Conservation (phyloP, 2,113 vertebrate species). For the Ptychochromis oligacanthus region DNA sequence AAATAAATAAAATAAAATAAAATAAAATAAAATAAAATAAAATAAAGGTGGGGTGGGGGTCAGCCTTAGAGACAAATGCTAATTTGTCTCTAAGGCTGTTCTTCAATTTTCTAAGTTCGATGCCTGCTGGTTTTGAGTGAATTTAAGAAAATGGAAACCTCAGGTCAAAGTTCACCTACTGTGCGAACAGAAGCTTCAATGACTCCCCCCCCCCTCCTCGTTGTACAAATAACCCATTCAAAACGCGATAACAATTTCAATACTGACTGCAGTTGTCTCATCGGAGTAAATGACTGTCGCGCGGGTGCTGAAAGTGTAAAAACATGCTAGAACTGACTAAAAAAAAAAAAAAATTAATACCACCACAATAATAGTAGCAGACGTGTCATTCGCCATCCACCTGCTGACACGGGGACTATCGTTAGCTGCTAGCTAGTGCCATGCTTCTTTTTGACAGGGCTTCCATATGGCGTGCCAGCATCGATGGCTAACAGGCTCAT, state of each 20-base stretch:
- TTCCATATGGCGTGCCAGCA: constrained; percentile 20
- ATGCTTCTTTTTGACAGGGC: constrained; percentile 55
- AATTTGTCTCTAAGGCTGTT: background rate
- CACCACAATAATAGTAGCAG: constrained; percentile 16
- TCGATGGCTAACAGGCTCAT: background rate
- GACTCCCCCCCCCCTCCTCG: background rate
- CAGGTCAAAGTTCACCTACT: constrained; percentile 73
- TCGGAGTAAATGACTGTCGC: rapidly evolving
- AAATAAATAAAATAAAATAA: no score
- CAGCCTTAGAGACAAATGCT: background rate
- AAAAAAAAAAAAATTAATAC: background rate
- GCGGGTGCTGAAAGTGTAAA: rapidly evolving
- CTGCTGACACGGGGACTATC: constrained; percentile 59
- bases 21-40: no score
- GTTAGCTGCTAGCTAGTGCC: constrained; percentile 65
- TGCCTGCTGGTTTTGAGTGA: background rate
- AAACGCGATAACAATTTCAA: background rate
- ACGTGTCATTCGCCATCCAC: constrained; percentile 69
- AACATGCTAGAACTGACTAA: background rate
- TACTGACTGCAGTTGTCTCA: background rate
- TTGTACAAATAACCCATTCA: constrained; percentile 25
- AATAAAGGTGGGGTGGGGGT: no score
- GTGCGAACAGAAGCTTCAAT: constrained; percentile 45
- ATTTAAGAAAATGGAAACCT: constrained; percentile 73
- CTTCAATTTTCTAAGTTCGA: no score